Percentiles rank a stretch among this genome's conserved stretches.
These are phyloP conservation scores for Paedocypris micromegethes DNA, from an alignment of 2,797 vertebrate species.

Conservation along the genomic window DNA sequence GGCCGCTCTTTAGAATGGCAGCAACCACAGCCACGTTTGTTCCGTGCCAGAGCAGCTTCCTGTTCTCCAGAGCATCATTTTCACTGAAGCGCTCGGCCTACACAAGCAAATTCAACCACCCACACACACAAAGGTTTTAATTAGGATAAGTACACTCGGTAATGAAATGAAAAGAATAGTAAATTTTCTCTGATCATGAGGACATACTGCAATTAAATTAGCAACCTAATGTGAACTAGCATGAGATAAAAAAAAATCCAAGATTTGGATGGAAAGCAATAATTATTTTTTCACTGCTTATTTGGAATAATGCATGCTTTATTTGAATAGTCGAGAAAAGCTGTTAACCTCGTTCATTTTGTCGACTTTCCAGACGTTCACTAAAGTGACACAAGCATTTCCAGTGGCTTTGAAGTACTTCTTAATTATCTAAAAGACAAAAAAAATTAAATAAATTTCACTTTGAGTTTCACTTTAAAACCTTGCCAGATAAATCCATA, in stretches of 20 bases:
- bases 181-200: background rate
- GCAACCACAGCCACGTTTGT: slow-evolving; percentile 85
- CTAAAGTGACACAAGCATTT: slow-evolving; percentile 44
- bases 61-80: slow-evolving; percentile 72
- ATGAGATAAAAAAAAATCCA: background rate
- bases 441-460: background rate
- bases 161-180: slow-evolving; percentile 1
- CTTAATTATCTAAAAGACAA: slow-evolving; percentile 71
- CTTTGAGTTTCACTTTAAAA: too few species aligned
- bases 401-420: slow-evolving; percentile 73
- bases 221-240: slow-evolving; percentile 1
- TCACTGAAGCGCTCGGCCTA: slow-evolving; percentile 73
- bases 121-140: slow-evolving; percentile 2
- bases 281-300: background rate
- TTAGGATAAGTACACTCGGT: too few species aligned
- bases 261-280: too few species aligned
- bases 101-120: slow-evolving; percentile 8
- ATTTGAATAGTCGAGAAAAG: too few species aligned
- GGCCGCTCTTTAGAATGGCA: slow-evolving; percentile 84
- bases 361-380: slow-evolving; percentile 80
- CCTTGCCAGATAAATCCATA: too few species aligned
- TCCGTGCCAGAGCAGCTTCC: slow-evolving; percentile 87
- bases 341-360: slow-evolving; percentile 75
- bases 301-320: too few species aligned
- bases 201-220: background rate